Evolutionary conservation across 1,140 invertebrate species (phyloP).

Genomic region (Mercenaria mercenaria): DNA sequence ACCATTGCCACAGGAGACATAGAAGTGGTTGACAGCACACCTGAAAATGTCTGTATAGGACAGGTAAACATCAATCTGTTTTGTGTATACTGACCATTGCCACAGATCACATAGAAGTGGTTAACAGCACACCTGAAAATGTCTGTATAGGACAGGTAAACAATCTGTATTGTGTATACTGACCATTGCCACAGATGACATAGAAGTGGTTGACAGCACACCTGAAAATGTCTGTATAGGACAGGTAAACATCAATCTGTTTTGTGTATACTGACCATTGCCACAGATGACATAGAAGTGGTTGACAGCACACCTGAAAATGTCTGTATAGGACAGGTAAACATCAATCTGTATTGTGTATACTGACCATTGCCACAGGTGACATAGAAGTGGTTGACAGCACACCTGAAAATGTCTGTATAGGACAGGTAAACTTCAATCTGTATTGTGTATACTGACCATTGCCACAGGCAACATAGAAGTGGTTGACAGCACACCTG

Average conservation of each 20-base stretch:
- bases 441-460: conserved; percentile 91
- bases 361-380: conserved; percentile 90
- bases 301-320: conserved; percentile 89
- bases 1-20: too few relatives aligned
- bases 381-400: conserved; percentile 86
- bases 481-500: conserved; percentile 88
- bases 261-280: conserved; percentile 90
- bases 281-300: conserved; percentile 87
- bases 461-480: conserved; percentile 88
- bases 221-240: conserved; percentile 90
- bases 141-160: too few relatives aligned
- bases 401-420: conserved; percentile 90
- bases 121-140: too few relatives aligned
- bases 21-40: too few relatives aligned
- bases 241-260: conserved; percentile 91
- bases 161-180: conserved; percentile 91
- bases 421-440: conserved; percentile 89
- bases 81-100: too few relatives aligned
- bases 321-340: conserved; percentile 90
- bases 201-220: conserved; percentile 87
- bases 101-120: too few relatives aligned
- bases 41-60: too few relatives aligned
- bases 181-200: conserved; percentile 88
- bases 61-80: too few relatives aligned
- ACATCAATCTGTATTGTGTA: conserved; percentile 90